These are phyloP conservation scores for Chorisops tibialis DNA, from an alignment of 2,888 invertebrate genomes.

Conservation along the genomic window DNA sequence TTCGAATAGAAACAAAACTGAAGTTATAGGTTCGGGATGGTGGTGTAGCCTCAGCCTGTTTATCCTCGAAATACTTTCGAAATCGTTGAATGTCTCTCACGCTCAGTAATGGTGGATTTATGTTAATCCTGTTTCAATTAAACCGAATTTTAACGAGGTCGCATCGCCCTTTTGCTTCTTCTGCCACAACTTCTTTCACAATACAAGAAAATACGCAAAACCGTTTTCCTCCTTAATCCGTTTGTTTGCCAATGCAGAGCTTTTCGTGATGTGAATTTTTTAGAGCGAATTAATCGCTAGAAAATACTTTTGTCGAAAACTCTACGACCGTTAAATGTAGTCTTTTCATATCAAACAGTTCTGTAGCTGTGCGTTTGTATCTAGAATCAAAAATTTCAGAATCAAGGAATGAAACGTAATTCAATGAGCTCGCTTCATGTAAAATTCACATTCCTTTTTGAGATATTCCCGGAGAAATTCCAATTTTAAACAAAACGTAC, in stretches of 20 bases:
- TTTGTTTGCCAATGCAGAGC: slow-evolving; percentile 20
- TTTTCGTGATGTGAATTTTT: slow-evolving; percentile 21
- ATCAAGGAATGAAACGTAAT: too few species aligned
- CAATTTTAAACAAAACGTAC: too few species aligned
- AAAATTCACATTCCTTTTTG: too few species aligned
- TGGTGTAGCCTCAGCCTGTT: background rate
- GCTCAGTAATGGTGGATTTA: slow-evolving; percentile 20
- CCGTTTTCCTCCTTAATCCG: background rate
- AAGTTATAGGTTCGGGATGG: too few species aligned
- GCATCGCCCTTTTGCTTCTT: background rate
- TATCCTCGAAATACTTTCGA: slow-evolving; percentile 12
- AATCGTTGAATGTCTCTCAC: slow-evolving; percentile 12
- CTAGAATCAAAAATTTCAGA: too few species aligned
- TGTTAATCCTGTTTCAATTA: slow-evolving; percentile 24
- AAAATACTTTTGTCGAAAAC: slow-evolving; percentile 7
- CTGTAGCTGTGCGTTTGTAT: too few species aligned
- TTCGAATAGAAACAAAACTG: too few species aligned
- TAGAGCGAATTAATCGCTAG: slow-evolving; percentile 20
- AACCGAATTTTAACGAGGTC: slow-evolving; percentile 22
- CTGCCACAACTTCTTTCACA: background rate
- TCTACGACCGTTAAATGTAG: too few species aligned
- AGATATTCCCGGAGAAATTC: too few species aligned
- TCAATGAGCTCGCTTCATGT: too few species aligned
- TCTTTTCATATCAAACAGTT: too few species aligned
- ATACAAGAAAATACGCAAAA: background rate